Base-by-base conservation (phyloP, 2,797 vertebrate genomes). In the Cyclopterus lumpus region DNA sequence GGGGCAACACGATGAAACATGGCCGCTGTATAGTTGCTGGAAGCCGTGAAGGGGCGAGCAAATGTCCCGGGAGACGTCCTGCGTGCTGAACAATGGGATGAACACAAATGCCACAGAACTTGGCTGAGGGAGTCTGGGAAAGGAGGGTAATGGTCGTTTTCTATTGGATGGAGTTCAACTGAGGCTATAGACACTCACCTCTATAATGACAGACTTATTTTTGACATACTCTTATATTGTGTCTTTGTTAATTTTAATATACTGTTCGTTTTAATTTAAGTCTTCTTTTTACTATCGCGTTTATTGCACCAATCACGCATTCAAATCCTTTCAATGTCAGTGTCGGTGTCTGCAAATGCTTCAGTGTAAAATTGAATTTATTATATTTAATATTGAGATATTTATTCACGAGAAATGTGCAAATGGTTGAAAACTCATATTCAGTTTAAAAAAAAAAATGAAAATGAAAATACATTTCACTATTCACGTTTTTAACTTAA, bases 71-170 rank as follows among this genome's bases (percentile, higher is more conserved):
- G 53, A 68, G 73, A 70, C 60, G 3, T 60, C n/a, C 22, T 44
- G n/a, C 22, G 24, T 48, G n/a, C n/a, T 7, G 28, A 78, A 88
- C 71, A 84, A 74, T 64, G 51, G 62, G 79, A 44, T 42, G 48
- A 65, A 38, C 54, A 67, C 14, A 73, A 70, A 86, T 71, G 34
- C 44, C 61, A 72, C 64, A 63, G 10, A 64, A 85, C 53, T 46
- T 74, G 54, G 28, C 51, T 30, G 42, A 26, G 58, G 58, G 66
- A 63, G 49, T 73, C 60, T 77, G 55, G 53, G 53, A 82, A 80
- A 46, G 49, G 22, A 53, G 14, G 48, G 48, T 51, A 22, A 24
- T 14, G 22, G 22, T 6, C 11, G 16, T 12, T 55, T 79, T 72
- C n/a, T 76, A 30, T 28, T 73, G 49, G 53, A 55, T 6, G n/a